Conservation (phyloP, 2,113 vertebrate genomes). For the Ageneiosus marmoratus region DNA sequence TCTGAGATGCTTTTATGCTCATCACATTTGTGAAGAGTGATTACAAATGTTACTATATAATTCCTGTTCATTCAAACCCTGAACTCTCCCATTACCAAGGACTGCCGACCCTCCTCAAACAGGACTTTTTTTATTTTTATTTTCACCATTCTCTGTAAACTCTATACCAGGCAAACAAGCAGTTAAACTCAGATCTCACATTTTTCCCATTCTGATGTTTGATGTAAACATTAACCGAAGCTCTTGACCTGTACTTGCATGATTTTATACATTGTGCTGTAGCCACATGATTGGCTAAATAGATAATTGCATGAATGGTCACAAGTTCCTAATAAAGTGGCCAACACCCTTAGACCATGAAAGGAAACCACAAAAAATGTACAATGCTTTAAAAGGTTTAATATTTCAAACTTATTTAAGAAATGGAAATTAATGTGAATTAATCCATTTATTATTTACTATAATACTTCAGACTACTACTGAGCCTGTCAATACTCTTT, state of each 20-base stretch:
- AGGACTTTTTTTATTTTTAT: neutral
- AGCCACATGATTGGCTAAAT: neutral
- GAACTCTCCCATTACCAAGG: too few species aligned
- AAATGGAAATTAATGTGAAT: neutral
- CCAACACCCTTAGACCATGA: neutral
- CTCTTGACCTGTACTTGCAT: neutral
- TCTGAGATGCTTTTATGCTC: too few species aligned
- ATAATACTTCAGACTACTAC: neutral
- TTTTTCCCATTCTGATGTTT: neutral
- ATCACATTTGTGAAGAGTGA: too few species aligned
- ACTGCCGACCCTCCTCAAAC: too few species aligned
- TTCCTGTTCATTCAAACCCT: too few species aligned
- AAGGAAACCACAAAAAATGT: neutral
- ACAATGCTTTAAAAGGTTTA: conserved; percentile 4
- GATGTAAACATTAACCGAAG: neutral
- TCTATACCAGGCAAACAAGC: neutral
- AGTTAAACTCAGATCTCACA: neutral
- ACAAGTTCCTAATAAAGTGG: too few species aligned
- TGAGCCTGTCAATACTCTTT: neutral
- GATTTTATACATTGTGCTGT: too few species aligned
- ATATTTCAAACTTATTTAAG: conserved; percentile 5
- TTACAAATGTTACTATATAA: too few species aligned
- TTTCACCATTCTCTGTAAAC: neutral
- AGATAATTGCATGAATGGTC: too few species aligned
- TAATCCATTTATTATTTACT: neutral